A percentile compares a stretch with the other conserved stretches of the same genome.
Evolutionary conservation across 2,797 vertebrate species (phyloP).

Genomic region (Rhyacichthys aspro): DNA sequence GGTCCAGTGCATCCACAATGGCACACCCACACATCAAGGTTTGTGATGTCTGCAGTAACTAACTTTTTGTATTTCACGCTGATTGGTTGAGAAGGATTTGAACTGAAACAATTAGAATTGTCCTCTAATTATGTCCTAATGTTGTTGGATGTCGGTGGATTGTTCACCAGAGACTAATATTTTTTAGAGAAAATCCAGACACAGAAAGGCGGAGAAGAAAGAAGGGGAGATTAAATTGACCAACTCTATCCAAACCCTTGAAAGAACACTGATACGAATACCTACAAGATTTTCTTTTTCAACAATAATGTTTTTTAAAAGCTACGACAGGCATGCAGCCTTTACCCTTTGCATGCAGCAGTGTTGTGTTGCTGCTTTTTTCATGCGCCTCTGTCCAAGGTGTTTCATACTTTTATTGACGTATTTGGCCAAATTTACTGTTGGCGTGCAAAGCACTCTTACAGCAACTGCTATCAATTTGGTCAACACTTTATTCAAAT

Average conservation of each 20-base stretch:
- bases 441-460: conserved; percentile 43
- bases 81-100: no score
- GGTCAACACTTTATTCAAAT: conserved; percentile 45
- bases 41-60: no score
- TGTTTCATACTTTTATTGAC: conserved; percentile 48
- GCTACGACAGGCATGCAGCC: conserved; percentile 9
- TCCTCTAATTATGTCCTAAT: conserved; percentile 24
- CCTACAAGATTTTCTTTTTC: conserved; percentile 12
- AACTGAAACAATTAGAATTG: conserved; percentile 26
- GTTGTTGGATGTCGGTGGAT: conserved; percentile 11
- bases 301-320: conserved; percentile 20
- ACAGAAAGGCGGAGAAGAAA: not conserved
- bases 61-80: no score
- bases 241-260: conserved; percentile 8
- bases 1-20: no score
- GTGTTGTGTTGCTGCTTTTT: conserved; percentile 18
- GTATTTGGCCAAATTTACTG: conserved; percentile 37
- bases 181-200: conserved; percentile 9
- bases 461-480: conserved; percentile 54
- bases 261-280: conserved; percentile 10
- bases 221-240: conserved; percentile 6
- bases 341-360: conserved; percentile 4
- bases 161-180: conserved; percentile 12
- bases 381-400: conserved; percentile 24
- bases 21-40: no score